Evolutionary conservation across 2,113 vertebrate species (phyloP).

Genomic region (Psittacula cyanocephala): DNA sequence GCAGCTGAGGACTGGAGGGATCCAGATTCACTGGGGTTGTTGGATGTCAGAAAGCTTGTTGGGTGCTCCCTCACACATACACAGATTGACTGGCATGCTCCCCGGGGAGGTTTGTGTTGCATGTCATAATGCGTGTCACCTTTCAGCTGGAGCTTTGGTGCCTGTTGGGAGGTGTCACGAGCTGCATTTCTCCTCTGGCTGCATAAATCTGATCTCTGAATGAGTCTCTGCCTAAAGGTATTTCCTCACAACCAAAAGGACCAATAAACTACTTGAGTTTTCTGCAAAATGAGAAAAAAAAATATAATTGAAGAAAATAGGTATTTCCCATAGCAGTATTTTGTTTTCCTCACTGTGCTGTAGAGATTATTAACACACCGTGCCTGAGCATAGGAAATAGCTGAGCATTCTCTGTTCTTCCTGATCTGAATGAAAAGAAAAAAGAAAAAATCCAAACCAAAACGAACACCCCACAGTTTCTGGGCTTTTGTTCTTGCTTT

Average conservation of each 20-base stretch:
- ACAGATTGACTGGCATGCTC: neutral
- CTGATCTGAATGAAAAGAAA: neutral
- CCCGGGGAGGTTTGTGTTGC: neutral
- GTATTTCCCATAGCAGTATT: neutral
- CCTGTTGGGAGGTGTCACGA: rapidly evolving
- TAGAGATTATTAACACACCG: neutral
- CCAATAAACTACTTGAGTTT: neutral
- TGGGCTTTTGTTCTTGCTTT: neutral
- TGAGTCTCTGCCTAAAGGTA: rapidly evolving
- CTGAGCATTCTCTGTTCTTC: neutral
- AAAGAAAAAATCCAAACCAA: neutral
- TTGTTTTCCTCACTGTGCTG: neutral
- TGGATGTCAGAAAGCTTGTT: rapidly evolving
- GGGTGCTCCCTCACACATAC: neutral
- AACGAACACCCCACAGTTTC: rapidly evolving
- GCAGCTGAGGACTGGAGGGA: neutral
- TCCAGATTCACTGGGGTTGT: rapidly evolving
- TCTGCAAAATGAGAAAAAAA: neutral
- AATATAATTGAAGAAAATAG: neutral
- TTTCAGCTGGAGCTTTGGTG: rapidly evolving
- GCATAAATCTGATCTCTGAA: neutral
- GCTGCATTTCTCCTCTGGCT: neutral
- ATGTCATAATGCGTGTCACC: neutral
- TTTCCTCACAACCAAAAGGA: neutral
- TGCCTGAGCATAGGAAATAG: neutral